Percentiles rank a stretch among this genome's conserved stretches.
Evolutionary conservation across 1,140 invertebrate species (phyloP).

Genomic region (Lysiphlebus fabarum): DNA sequence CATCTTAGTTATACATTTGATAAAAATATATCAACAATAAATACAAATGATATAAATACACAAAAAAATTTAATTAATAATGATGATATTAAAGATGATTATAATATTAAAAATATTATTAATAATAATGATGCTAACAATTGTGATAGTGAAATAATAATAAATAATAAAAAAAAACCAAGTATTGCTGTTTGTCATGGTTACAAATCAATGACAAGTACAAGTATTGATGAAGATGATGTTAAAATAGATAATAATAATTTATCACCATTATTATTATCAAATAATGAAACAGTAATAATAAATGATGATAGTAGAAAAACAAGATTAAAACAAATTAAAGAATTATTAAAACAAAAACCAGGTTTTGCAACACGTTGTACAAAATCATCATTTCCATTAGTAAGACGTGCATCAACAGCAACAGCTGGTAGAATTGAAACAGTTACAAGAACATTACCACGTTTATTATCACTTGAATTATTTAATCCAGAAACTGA

Average conservation of each 20-base stretch:
- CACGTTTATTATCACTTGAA: slow-evolving; percentile 74
- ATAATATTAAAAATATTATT: no score
- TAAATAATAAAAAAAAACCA: neutral
- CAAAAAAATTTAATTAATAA: no score
- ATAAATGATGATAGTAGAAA: slow-evolving; percentile 52
- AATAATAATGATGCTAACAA: neutral
- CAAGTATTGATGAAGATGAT: no score
- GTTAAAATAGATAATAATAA: no score
- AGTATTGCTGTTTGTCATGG: no score
- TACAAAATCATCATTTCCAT: slow-evolving; percentile 55
- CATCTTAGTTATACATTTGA: neutral
- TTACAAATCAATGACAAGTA: no score
- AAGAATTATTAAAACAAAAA: slow-evolving; percentile 64
- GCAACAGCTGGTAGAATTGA: slow-evolving; percentile 53
- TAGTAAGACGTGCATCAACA: slow-evolving; percentile 61
- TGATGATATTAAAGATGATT: no score
- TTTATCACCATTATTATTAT: no score
- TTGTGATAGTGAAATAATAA: neutral
- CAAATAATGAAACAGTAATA: slow-evolving; percentile 19
- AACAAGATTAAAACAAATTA: slow-evolving; percentile 65
- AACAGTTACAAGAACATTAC: slow-evolving; percentile 58
- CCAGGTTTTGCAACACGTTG: slow-evolving; percentile 53
- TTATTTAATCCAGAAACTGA: slow-evolving; percentile 88
- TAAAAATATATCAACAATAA: neutral
- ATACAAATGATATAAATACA: no score